phyloP scores from a whole-genome alignment of 2,888 invertebrate species.

The Amorpha juglandis region DNA sequence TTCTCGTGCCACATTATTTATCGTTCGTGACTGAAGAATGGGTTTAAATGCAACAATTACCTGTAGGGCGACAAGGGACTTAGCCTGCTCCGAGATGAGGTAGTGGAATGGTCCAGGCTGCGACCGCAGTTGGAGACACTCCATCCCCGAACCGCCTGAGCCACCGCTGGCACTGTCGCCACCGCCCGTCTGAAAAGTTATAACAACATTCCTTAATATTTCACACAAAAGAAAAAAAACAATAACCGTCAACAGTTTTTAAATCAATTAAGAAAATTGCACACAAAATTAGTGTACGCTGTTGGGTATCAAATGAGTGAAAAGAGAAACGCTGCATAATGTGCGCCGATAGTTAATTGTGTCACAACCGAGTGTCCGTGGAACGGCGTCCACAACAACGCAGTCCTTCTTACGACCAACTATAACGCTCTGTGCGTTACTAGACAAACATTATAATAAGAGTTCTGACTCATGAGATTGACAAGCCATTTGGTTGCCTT shows the following conservation, averaged over 20 bases:
- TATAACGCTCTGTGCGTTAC: no score
- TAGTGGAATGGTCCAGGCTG: constrained; percentile 90
- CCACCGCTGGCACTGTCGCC: constrained; percentile 83
- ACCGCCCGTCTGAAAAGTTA: constrained; percentile 77
- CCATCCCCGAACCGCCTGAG: constrained; percentile 89
- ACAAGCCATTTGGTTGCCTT: no score
- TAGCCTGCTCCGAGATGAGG: constrained; percentile 94
- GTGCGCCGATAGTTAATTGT: constrained; percentile 60
- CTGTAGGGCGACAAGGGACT: constrained; percentile 93
- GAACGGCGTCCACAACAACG: no score
- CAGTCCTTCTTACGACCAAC: no score
- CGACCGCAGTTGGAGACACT: constrained; percentile 90
- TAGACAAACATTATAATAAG: no score
- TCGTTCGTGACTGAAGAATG: neutral
- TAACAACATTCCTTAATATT: neutral
- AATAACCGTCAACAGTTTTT: constrained; percentile 15
- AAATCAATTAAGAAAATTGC: constrained; percentile 43
- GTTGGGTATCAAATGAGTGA: constrained; percentile 36
- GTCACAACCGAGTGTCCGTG: constrained; percentile 56
- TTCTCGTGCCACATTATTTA: neutral
- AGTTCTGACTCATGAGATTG: no score
- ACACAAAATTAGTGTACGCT: constrained; percentile 36
- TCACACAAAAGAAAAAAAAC: neutral
- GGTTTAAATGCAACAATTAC: constrained; percentile 53
- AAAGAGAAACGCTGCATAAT: constrained; percentile 59